Evolutionary conservation across 2,888 invertebrate genomes (phyloP), one percentile per base, ranked within the genome.

Genomic region (Lordiphosa andalusiaca): DNA sequence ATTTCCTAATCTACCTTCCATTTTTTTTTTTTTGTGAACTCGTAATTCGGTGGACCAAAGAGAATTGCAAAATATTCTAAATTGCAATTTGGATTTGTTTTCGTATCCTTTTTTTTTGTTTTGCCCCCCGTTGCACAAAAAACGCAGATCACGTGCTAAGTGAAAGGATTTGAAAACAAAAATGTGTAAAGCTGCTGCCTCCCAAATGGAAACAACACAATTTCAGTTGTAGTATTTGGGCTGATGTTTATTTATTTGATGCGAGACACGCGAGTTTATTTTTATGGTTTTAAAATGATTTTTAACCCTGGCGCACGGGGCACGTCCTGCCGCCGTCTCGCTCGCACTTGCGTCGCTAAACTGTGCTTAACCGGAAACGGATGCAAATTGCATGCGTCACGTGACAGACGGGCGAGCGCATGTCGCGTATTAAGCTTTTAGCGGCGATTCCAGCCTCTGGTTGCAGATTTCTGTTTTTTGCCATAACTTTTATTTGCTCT

Each of bases 381-480:
- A 87, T 86, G 87, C 87, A 85, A 87, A 87, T 87, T 87, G 87
- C 86, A 86, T 83, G 85, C 85, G 84, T 82, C 86, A 85, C 84
- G 80, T 82, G 81, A 75, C 82, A 84, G 69, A 70, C 82, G 21
- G 25, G 49, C 36, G 42, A 55, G 69, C 84, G 78, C 71, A 73
- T 69, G 74, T 74, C 67, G 68, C 69, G 64, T 57, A 64, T 77
- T 76, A 81, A 76, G 76, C 76, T 81, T 81, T 77, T 81, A 81
- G 81, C 74, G 61, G 65, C 76, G 60, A 62, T 61, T 55, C 37
- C 19, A 50, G 47, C 54, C 30, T 47, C 56, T 44, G 39, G 36
- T 46, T 55, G 55, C 51, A 47, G 13, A 13, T 30, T 52, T 54
- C 52, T 33, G 41, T 51, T 23, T 16, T 16, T 16, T 16, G 1